A percentile compares a stretch with the other conserved stretches of the same genome.
phyloP scores from a whole-genome alignment of 2,113 vertebrate genomes.

The Megalops atlanticus region DNA sequence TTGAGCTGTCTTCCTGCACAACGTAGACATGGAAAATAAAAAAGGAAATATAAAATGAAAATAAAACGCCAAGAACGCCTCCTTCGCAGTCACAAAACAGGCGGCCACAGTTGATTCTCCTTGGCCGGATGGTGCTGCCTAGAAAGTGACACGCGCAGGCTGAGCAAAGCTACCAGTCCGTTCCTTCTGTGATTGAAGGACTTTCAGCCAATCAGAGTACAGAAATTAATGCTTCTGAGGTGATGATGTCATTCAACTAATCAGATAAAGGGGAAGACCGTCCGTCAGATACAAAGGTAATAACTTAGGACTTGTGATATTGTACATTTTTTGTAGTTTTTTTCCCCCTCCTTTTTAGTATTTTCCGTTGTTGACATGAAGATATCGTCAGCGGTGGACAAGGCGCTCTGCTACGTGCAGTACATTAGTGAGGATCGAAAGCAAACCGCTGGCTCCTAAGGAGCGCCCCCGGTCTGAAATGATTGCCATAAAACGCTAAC shows the following conservation, averaged over 20 bases:
- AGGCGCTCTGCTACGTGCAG: conserved; percentile 32
- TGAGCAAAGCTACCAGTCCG: conserved; percentile 36
- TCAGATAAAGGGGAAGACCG: conserved; percentile 20
- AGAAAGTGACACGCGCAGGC: conserved; percentile 51
- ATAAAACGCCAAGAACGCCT: conserved; percentile 49
- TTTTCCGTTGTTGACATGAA: conserved; percentile 19
- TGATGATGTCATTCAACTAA: conserved; percentile 37
- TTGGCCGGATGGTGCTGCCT: conserved; percentile 55
- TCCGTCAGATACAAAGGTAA: conserved; percentile 36
- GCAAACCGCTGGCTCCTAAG: conserved; percentile 48
- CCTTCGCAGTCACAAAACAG: conserved; percentile 45
- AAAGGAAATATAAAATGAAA: conserved; percentile 32
- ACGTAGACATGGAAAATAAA: conserved; percentile 33
- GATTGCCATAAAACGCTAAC: conserved; percentile 51
- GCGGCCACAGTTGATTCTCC: conserved; percentile 46
- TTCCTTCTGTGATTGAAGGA: conserved; percentile 40
- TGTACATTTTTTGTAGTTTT: conserved; percentile 35
- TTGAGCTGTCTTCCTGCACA: conserved; percentile 14
- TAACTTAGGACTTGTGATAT: conserved; percentile 48
- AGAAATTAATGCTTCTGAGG: conserved; percentile 16
- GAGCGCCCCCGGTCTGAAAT: conserved; percentile 47
- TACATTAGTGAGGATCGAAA: conserved; percentile 44
- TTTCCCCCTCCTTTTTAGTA: too few species aligned
- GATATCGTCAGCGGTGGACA: conserved; percentile 62
- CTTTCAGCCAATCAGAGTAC: conserved; percentile 46